A percentile compares a stretch with the other conserved stretches of the same genome.
Evolutionary conservation across 2,797 vertebrate species (phyloP).

Genomic region (Amblyopsis hoosieri): DNA sequence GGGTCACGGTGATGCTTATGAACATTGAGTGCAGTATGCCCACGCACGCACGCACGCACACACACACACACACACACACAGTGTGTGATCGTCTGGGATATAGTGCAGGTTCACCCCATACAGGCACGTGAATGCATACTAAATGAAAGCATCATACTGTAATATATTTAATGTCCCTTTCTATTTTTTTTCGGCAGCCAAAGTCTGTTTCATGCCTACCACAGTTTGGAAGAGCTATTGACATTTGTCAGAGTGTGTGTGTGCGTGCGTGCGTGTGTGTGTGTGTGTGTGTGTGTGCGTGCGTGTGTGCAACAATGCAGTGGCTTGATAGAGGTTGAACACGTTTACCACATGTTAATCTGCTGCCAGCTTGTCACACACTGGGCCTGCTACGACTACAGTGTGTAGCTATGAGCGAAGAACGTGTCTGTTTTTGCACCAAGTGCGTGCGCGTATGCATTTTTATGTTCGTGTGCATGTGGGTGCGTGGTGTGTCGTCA

Average conservation of each 20-base stretch:
- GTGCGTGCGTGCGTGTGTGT: conserved; percentile 4
- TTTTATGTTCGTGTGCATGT: conserved; percentile 30
- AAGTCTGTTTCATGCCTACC: conserved; percentile 53
- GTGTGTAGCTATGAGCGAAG: too few relatives aligned
- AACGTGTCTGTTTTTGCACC: conserved; percentile 9
- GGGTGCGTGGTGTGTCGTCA: conserved; percentile 50
- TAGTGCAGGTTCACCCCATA: not conserved
- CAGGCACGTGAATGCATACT: conserved; percentile 44
- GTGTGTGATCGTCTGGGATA: not conserved
- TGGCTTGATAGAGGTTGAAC: not conserved
- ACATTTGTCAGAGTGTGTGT: conserved; percentile 4
- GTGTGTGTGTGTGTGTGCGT: conserved; percentile 10
- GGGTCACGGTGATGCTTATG: conserved; percentile 61
- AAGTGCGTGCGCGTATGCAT: conserved; percentile 6
- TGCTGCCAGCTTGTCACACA: not conserved
- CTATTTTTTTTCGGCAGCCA: conserved; percentile 24
- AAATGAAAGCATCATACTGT: conserved; percentile 56
- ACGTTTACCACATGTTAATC: not conserved
- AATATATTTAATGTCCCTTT: conserved; percentile 40
- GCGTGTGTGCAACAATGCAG: conserved; percentile 6
- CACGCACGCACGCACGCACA: conserved; percentile 19
- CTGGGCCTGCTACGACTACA: not conserved
- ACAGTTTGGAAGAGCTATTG: conserved; percentile 46
- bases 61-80: conserved; percentile 14
- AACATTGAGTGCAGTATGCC: conserved; percentile 62